Evolutionary conservation across 2,797 vertebrate genomes (phyloP).

Genomic region (Parambassis ranga): DNA sequence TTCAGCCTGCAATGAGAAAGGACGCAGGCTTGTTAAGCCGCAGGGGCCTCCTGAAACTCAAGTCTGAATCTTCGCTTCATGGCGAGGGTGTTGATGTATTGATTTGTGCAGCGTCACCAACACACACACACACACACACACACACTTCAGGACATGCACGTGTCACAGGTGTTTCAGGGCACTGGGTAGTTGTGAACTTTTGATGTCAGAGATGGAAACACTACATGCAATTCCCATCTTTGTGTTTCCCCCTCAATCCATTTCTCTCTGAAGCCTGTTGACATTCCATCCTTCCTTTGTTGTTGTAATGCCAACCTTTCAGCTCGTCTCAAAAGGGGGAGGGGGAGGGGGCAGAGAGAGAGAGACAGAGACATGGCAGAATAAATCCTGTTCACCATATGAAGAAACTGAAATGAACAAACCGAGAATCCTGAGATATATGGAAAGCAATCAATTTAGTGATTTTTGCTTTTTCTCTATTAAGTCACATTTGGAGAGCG

Average conservation of each 20-base stretch:
- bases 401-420: constrained; percentile 41
- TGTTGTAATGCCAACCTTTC: constrained; percentile 83
- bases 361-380: constrained; percentile 23
- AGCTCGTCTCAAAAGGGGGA: constrained; percentile 75
- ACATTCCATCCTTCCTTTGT: constrained; percentile 82
- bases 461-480: constrained; percentile 28
- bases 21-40: constrained; percentile 25
- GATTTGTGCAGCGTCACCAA: constrained; percentile 7
- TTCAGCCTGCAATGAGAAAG: constrained; percentile 45
- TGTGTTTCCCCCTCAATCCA: constrained; percentile 43
- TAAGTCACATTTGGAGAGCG: constrained; percentile 52
- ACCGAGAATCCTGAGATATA: constrained; percentile 14
- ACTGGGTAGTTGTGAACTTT: constrained; percentile 52
- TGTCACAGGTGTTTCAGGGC: constrained; percentile 33
- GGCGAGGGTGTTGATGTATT: not conserved
- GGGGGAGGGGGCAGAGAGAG: constrained; percentile 21
- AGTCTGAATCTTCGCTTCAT: not conserved
- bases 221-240: constrained; percentile 49
- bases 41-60: not conserved
- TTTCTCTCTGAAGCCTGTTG: constrained; percentile 81
- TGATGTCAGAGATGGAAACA: constrained; percentile 44
- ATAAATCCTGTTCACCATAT: constrained; percentile 52
- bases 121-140: too few relatives aligned
- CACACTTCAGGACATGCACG: constrained; percentile 12
- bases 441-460: constrained; percentile 12